Evolutionary conservation across 2,888 invertebrate species (phyloP).

Genomic region (Platycheirus rosarum): DNA sequence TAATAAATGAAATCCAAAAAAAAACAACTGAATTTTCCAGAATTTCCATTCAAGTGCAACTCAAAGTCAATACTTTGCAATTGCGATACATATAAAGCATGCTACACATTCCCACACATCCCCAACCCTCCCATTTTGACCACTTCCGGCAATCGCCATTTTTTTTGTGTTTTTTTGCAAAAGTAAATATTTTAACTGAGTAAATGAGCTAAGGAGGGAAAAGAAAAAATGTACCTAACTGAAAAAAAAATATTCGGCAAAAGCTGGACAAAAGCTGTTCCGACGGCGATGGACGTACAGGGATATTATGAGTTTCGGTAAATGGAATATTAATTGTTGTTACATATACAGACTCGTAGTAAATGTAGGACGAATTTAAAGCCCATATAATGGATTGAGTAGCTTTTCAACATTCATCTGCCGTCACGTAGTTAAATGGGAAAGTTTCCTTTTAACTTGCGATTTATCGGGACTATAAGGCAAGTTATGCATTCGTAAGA

Average conservation of each 20-base stretch:
- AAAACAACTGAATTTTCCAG: conserved; percentile 21
- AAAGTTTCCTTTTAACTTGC: too few species aligned
- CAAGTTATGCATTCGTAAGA: too few species aligned
- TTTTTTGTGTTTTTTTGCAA: background rate
- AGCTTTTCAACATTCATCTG: conserved; percentile 10
- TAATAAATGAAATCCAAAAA: conserved; percentile 14
- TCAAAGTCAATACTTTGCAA: conserved; percentile 27
- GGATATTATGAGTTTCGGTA: conserved; percentile 14
- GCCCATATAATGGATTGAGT: background rate
- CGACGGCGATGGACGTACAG: background rate
- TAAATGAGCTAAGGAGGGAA: conserved; percentile 7
- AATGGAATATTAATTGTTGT: conserved; percentile 17
- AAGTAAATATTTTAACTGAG: conserved; percentile 25
- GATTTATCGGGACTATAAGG: too few species aligned
- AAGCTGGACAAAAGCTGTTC: conserved; percentile 9
- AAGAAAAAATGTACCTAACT: background rate
- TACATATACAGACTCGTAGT: background rate
- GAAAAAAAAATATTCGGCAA: background rate
- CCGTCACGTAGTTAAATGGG: too few species aligned
- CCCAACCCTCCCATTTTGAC: background rate
- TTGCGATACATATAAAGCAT: background rate
- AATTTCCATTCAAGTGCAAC: conserved; percentile 19
- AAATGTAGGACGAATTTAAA: background rate
- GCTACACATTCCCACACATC: background rate
- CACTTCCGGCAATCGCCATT: background rate